These are phyloP conservation scores for Camponotus fellah DNA, from an alignment of 2,888 invertebrate genomes.

Conservation along the genomic window DNA sequence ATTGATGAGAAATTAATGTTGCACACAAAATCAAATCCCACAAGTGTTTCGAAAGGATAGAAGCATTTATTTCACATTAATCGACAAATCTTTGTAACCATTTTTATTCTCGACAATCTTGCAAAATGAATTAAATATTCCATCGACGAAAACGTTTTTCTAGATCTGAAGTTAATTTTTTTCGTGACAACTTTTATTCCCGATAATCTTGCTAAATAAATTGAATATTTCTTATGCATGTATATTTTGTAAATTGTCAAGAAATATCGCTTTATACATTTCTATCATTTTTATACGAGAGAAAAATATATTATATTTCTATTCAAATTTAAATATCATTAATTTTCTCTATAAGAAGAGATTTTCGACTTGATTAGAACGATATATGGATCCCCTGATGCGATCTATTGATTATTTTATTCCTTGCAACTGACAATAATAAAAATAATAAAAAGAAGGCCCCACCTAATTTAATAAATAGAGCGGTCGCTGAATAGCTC, in stretches of 20 bases:
- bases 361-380: slow-evolving; percentile 26
- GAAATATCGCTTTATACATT: too few species aligned
- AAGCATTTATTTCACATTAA: not conserved
- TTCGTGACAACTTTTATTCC: not conserved
- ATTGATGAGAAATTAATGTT: not conserved
- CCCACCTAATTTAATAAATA: slow-evolving; percentile 32
- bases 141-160: not conserved
- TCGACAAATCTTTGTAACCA: not conserved
- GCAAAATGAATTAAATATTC: not conserved
- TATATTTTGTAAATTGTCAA: too few species aligned
- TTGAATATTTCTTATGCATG: too few species aligned
- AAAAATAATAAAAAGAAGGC: slow-evolving; percentile 22
- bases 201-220: not conserved
- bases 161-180: not conserved
- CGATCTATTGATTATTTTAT: slow-evolving; percentile 43
- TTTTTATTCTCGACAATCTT: not conserved
- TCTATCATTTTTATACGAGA: not conserved
- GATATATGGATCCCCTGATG: not conserved
- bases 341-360: not conserved
- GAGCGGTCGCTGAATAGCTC: slow-evolving; percentile 25
- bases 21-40: not conserved
- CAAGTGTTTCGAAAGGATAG: not conserved
- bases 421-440: slow-evolving; percentile 53
- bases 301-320: not conserved
- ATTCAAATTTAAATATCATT: not conserved